These are phyloP conservation scores for Eilema sororculum DNA, from an alignment of 2,888 invertebrate species.

Conservation along the genomic window DNA sequence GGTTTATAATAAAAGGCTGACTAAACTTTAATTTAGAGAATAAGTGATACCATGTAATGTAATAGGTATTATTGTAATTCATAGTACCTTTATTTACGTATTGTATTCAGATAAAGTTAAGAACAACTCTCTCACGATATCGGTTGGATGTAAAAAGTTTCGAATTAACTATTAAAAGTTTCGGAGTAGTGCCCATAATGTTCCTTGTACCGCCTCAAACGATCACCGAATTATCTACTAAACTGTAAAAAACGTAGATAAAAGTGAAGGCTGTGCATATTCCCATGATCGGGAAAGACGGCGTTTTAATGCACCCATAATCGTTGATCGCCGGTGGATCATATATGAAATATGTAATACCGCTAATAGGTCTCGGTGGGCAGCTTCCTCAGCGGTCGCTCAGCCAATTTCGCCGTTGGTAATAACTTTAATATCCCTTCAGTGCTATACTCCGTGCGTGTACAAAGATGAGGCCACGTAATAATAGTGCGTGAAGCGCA, in stretches of 20 bases:
- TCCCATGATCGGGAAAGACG: conserved; percentile 82
- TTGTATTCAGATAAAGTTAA: conserved; percentile 1
- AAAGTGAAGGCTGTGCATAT: conserved; percentile 73
- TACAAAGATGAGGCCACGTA: conserved; percentile 78
- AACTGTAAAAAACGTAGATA: conserved; percentile 83
- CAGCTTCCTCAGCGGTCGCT: conserved; percentile 86
- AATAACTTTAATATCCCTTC: conserved; percentile 85
- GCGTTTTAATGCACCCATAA: conserved; percentile 84
- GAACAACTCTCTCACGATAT: conserved; percentile 7
- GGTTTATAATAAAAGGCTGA: not conserved
- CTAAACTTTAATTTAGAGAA: not conserved
- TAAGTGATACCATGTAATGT: not conserved
- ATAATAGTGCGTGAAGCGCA: conserved; percentile 70
- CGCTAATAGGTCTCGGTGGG: conserved; percentile 83
- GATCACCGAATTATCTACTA: conserved; percentile 83
- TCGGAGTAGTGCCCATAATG: conserved; percentile 75
- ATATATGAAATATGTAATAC: conserved; percentile 85
- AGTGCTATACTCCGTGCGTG: conserved; percentile 78
- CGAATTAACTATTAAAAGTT: conserved; percentile 68
- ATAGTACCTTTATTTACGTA: not conserved
- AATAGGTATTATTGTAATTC: not conserved
- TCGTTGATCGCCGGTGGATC: conserved; percentile 79
- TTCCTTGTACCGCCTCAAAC: conserved; percentile 57
- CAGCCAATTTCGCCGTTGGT: conserved; percentile 82
- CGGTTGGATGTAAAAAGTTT: conserved; percentile 31